These are phyloP conservation scores for Bagarius yarrelli DNA, from an alignment of 2,113 vertebrate species.

Conservation along the genomic window DNA sequence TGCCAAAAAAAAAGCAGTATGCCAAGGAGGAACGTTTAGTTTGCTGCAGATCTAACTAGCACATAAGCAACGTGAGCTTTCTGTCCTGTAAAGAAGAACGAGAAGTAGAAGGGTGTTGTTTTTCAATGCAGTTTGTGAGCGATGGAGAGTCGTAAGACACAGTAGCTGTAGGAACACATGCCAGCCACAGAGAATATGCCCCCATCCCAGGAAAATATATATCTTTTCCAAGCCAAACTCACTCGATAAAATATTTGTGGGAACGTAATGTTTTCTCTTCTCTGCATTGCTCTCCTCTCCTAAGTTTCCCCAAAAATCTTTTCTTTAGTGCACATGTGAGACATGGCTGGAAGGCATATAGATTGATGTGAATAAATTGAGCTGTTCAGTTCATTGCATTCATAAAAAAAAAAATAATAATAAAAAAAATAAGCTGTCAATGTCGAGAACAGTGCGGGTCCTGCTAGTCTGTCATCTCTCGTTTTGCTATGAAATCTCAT, in stretches of 20 bases:
- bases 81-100: background rate
- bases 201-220: constrained; percentile 53
- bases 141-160: constrained; percentile 13
- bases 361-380: constrained; percentile 59
- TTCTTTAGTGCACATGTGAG: constrained; percentile 57
- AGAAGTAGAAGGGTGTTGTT: background rate
- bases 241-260: background rate
- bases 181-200: constrained; percentile 6
- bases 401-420: background rate
- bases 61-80: constrained; percentile 9
- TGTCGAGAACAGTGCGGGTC: constrained; percentile 54
- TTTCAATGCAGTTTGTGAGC: background rate
- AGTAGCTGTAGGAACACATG: constrained; percentile 7
- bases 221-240: constrained; percentile 71
- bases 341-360: constrained; percentile 56
- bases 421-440: constrained; percentile 47
- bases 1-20: constrained; percentile 46
- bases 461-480: constrained; percentile 20
- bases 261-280: constrained; percentile 31
- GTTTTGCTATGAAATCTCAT: constrained; percentile 57
- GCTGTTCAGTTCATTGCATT: constrained; percentile 18
- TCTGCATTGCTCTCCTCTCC: constrained; percentile 34
- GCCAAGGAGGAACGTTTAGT: constrained; percentile 42
- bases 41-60: background rate
- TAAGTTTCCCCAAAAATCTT: constrained; percentile 49